Conservation (phyloP, 2,113 vertebrate genomes). For the Verasper variegatus region DNA sequence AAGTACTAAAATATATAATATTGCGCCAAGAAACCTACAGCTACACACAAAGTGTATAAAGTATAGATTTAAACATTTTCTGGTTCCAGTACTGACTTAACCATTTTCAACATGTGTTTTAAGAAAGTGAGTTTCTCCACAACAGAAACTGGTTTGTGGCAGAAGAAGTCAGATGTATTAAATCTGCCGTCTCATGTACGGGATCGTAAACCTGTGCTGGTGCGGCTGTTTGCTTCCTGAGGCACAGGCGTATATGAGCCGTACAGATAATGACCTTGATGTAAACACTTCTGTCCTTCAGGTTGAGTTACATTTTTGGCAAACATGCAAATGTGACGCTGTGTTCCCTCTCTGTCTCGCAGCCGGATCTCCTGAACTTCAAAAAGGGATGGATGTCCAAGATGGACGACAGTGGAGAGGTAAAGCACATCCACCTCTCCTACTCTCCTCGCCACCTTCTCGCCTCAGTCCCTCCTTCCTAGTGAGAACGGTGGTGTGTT, state of each 20-base stretch:
- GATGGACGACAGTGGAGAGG: conserved; percentile 90
- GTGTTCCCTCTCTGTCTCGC: conserved; percentile 23
- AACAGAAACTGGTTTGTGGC: conserved; percentile 11
- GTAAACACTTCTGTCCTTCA: neutral
- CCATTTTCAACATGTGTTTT: no score
- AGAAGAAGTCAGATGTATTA: neutral
- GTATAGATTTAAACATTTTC: neutral
- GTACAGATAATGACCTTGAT: no score
- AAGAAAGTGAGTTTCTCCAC: conserved; percentile 2
- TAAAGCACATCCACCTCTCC: conserved; percentile 60
- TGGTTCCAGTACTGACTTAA: neutral
- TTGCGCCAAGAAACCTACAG: no score
- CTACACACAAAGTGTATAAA: neutral
- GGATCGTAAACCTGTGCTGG: neutral
- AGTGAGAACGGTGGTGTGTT: conserved; percentile 16
- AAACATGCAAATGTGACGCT: conserved; percentile 20
- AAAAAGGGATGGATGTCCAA: conserved; percentile 99
- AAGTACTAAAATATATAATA: no score
- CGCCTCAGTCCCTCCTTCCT: no score
- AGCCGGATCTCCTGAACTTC: conserved; percentile 98
- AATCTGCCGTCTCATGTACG: neutral
- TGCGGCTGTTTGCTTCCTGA: neutral
- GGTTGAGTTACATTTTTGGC: conserved; percentile 1
- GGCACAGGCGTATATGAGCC: no score
- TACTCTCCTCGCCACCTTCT: conserved; percentile 12